These are phyloP conservation scores for Epizoanthus scotinus DNA, from an alignment of 92 coral and sea anemone genomes.

Conservation along the genomic window DNA sequence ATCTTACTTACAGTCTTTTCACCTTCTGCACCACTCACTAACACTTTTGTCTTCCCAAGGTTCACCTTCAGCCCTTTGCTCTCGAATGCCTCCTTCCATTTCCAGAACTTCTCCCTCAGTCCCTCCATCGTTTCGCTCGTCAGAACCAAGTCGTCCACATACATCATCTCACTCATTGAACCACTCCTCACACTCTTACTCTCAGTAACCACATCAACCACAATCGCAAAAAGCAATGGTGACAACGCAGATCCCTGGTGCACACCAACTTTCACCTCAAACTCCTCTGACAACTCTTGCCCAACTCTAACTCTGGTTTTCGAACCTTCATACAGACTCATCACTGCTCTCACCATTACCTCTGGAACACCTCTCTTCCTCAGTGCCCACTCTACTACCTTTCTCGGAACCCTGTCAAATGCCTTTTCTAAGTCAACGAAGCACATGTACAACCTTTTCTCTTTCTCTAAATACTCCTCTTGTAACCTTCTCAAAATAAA, in stretches of 20 bases:
- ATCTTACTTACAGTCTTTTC: not conserved
- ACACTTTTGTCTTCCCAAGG: conserved; percentile 27
- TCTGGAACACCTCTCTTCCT: conserved; percentile 40
- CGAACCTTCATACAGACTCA: conserved; percentile 30
- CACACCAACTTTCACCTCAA: conserved; percentile 40
- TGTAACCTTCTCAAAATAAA: conserved; percentile 28
- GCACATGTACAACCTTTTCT: conserved; percentile 29
- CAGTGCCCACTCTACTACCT: conserved; percentile 43
- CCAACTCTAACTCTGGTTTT: conserved; percentile 35
- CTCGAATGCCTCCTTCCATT: conserved; percentile 37
- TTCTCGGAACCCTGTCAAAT: conserved; percentile 36
- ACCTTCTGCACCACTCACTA: conserved; percentile 23
- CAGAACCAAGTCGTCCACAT: conserved; percentile 35
- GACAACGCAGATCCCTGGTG: conserved; percentile 45
- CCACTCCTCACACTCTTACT: conserved; percentile 28
- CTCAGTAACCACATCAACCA: conserved; percentile 36
- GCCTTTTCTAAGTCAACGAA: conserved; percentile 39
- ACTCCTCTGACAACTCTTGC: conserved; percentile 15
- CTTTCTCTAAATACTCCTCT: conserved; percentile 23
- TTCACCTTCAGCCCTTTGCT: conserved; percentile 40
- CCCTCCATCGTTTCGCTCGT: conserved; percentile 28
- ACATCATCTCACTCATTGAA: conserved; percentile 30
- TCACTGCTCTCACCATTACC: conserved; percentile 23
- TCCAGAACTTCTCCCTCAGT: conserved; percentile 4
- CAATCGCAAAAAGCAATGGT: conserved; percentile 32